Conservation (phyloP, 2,888 invertebrate genomes). For the Bellardia pandia region DNA sequence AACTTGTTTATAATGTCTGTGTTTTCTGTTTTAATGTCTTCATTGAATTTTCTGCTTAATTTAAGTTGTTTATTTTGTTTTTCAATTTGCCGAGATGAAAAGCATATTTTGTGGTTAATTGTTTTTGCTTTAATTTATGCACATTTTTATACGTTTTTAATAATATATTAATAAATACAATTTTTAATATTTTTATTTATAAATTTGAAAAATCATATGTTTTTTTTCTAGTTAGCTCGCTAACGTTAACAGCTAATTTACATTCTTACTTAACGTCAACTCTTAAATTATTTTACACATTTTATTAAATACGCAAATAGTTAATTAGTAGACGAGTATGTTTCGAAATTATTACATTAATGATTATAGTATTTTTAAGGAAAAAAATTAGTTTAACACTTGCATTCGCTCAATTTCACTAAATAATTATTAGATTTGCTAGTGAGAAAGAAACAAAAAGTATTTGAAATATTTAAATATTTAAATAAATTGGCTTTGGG, state of each 20-base stretch:
- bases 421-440: background rate
- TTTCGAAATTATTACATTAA: background rate
- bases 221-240: background rate
- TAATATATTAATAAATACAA: background rate
- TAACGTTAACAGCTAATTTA: background rate
- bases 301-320: background rate
- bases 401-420: background rate
- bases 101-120: slow-evolving; percentile 14
- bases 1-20: slow-evolving; percentile 4
- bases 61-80: slow-evolving; percentile 1
- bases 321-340: background rate
- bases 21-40: slow-evolving; percentile 4
- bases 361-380: background rate
- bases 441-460: background rate
- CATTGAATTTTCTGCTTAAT: slow-evolving; percentile 28
- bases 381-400: background rate
- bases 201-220: background rate
- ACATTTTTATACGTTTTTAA: background rate
- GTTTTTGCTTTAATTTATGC: background rate
- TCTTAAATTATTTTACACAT: background rate
- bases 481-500: background rate
- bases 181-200: background rate
- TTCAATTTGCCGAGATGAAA: slow-evolving; percentile 9
- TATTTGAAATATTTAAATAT: background rate
- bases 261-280: background rate